A percentile compares a stretch with the other conserved stretches of the same genome.
Evolutionary conservation across 1,140 invertebrate genomes (phyloP).

Genomic region (Rhopalosiphum padi): DNA sequence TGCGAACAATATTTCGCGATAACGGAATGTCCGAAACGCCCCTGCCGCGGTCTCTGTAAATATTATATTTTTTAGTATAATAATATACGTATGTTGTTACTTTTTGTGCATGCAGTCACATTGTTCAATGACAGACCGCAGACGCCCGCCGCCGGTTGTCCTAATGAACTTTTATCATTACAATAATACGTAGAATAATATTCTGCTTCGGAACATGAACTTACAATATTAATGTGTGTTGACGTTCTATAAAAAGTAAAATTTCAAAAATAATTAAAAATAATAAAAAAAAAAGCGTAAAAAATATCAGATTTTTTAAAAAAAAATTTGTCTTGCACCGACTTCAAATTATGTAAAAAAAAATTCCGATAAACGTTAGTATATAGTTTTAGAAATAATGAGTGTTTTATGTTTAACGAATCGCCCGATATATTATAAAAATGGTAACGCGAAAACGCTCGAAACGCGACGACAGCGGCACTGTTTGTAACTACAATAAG

Average conservation of each 20-base stretch:
- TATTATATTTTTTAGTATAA: neutral
- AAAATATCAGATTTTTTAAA: too few species aligned
- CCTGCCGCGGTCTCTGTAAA: too few species aligned
- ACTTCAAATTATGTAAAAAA: neutral
- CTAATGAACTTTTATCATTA: neutral
- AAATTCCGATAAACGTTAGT: neutral
- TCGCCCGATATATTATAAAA: neutral
- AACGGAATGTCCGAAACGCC: neutral
- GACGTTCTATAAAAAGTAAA: neutral
- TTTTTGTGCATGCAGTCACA: neutral
- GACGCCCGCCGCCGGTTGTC: neutral
- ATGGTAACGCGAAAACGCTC: neutral
- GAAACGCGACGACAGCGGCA: neutral
- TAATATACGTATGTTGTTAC: too few species aligned
- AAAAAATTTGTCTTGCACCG: too few species aligned
- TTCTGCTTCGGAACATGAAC: neutral
- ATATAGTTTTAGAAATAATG: neutral
- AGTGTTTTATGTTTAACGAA: neutral
- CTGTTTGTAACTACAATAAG: neutral
- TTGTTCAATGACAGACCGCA: neutral
- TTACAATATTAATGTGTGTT: neutral
- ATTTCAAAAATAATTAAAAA: neutral
- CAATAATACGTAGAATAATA: neutral
- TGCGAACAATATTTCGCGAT: neutral
- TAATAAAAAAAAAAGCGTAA: too few species aligned